Evolutionary conservation across 2,888 invertebrate species (phyloP), one percentile per base, ranked within the genome.

Genomic region (Rhopalosiphum nymphaeae): DNA sequence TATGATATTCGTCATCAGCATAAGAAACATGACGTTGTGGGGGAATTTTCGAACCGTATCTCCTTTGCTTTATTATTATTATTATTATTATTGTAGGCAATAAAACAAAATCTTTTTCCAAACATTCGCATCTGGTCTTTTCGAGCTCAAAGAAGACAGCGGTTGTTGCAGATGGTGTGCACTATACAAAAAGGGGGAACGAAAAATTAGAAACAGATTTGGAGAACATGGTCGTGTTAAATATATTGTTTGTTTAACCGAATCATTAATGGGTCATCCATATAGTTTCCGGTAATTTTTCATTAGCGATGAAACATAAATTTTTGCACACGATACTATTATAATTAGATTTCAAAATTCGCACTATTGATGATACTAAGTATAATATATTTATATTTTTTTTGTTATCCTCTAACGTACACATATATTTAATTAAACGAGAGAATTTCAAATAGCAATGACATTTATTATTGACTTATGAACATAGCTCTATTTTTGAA

Each of bases 51-150:
- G 49, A 91, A 90, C 94, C 94, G 53, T 91, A 67, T 94, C 42
- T 85, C 42, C 46, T 49, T 36, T 9, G 53, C 46, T 49, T 36
- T 57, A 57, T 29, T 57, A 57, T 57, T 57, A 57, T 61, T 61
- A 56, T 57, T 61, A 61, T 67, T 36, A 78, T 78, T 78, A 78
- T 89, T 13, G 36, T 46, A 46, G 57, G 91, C 67, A 67, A 94
- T 94, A 94, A 94, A 94, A 94, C 94, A 91, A 94, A 94, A 90
- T 91, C 89, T 94, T 87, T 94, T 94, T 91, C 90, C 90, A 29
- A 94, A 91, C 94, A 86, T 94, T 94, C 61, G 61, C 94, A 94
- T 91, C 94, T 94, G 94, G 94, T 86, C 42, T 53, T 89, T 88
- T 78, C 5, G 67, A n/a, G 67, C 78, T 29, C 88, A 11, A 56